These are phyloP conservation scores for Peromyscus californicus DNA, from an alignment of 2,113 vertebrate genomes.

Conservation along the genomic window DNA sequence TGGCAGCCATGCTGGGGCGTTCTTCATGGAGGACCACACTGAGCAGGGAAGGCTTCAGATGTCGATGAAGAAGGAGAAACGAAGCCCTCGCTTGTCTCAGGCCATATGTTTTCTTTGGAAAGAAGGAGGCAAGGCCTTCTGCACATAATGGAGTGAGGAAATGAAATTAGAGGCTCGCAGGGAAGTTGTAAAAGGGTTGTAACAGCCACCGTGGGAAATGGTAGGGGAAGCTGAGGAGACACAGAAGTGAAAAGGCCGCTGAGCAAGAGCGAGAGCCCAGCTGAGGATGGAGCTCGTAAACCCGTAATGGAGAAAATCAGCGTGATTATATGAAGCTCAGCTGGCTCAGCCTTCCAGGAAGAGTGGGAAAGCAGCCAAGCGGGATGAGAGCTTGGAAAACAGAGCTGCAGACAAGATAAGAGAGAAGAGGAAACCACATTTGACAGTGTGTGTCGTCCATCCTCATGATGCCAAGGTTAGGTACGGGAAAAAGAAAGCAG, in stretches of 20 bases:
- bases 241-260: slow-evolving; percentile 25
- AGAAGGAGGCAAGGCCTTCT: background rate
- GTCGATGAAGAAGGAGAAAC: background rate
- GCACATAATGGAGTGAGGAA: background rate
- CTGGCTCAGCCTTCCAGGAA: slow-evolving; percentile 50
- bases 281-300: slow-evolving; percentile 63
- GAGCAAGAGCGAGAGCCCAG: slow-evolving; percentile 37
- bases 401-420: background rate
- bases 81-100: background rate
- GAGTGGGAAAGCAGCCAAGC: background rate
- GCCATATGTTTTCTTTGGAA: slow-evolving; percentile 63
- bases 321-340: background rate
- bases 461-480: background rate
- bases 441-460: background rate
- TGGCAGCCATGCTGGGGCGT: background rate
- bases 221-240: background rate
- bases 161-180: background rate
- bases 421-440: background rate
- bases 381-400: slow-evolving; percentile 30
- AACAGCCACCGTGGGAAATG: slow-evolving; percentile 10
- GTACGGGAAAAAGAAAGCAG: background rate
- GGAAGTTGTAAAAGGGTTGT: background rate
- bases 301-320: slow-evolving; percentile 45
- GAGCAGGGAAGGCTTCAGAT: background rate
- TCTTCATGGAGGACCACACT: background rate